Evolutionary conservation across 1,140 invertebrate genomes (phyloP).

Genomic region (Uloborus diversus): DNA sequence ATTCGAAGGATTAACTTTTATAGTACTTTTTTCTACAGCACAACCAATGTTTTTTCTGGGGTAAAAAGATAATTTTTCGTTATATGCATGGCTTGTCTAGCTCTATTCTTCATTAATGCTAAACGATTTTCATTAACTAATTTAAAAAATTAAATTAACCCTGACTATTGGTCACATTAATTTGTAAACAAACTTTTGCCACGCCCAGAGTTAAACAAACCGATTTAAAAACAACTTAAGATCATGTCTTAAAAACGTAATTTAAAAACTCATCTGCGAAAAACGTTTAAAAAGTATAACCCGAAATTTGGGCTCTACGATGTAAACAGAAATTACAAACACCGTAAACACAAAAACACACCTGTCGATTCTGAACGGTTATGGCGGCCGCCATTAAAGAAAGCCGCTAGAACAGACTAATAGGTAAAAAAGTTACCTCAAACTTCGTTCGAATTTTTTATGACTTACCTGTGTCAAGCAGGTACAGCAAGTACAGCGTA

Average conservation of each 20-base stretch:
- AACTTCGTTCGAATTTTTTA: background rate
- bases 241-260: background rate
- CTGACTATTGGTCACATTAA: background rate
- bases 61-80: background rate
- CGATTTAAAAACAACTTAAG: background rate
- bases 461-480: conserved; percentile 1
- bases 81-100: background rate
- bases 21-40: no score
- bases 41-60: background rate
- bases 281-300: no score
- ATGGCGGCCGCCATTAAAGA: conserved; percentile 21
- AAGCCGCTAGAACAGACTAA: background rate
- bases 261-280: background rate
- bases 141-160: background rate
- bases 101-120: background rate
- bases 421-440: conserved; percentile 33
- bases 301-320: no score
- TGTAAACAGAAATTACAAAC: no score
- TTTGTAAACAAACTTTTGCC: conserved; percentile 35
- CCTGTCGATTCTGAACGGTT: conserved; percentile 7
- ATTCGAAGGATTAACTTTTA: no score
- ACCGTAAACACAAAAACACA: no score
- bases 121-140: background rate
- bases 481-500: background rate
- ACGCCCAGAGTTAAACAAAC: conserved; percentile 11